phyloP scores from a whole-genome alignment of 2,113 vertebrate genomes.

The Callopanchax toddi region DNA sequence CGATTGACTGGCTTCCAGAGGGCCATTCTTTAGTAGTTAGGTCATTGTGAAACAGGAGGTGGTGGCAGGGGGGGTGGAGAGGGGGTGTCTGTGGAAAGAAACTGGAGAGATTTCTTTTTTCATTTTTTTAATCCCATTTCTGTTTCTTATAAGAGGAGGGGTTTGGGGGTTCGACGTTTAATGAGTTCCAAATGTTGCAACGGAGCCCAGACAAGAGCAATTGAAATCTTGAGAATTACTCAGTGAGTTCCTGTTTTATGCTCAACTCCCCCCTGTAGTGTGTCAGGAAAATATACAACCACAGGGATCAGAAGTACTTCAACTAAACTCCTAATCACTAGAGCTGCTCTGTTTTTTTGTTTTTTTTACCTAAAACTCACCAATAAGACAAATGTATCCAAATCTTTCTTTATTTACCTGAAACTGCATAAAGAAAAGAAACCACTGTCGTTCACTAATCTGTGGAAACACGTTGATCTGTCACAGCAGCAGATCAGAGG shows the following conservation, averaged over 20 bases:
- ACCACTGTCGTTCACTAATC: too few species aligned
- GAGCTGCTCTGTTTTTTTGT: slow-evolving; percentile 16
- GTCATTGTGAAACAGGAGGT: slow-evolving; percentile 81
- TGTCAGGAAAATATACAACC: slow-evolving; percentile 48
- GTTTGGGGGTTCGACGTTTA: slow-evolving; percentile 69
- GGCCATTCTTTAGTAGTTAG: slow-evolving; percentile 81
- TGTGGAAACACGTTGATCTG: neutral
- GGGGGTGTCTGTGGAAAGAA: slow-evolving; percentile 80
- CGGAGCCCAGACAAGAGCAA: slow-evolving; percentile 67
- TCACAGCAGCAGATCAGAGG: neutral
- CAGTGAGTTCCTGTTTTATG: slow-evolving; percentile 42
- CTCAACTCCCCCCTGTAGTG: slow-evolving; percentile 35
- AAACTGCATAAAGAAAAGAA: too few species aligned
- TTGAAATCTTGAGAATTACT: slow-evolving; percentile 74
- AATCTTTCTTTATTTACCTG: too few species aligned
- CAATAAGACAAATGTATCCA: slow-evolving; percentile 6
- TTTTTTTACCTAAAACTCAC: slow-evolving; percentile 18
- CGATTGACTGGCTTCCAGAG: slow-evolving; percentile 80
- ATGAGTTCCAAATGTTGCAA: slow-evolving; percentile 87
- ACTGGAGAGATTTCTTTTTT: slow-evolving; percentile 64
- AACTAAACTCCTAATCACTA: slow-evolving; percentile 28
- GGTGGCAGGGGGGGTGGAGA: slow-evolving; percentile 65
- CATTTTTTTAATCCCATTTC: slow-evolving; percentile 67
- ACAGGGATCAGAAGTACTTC: slow-evolving; percentile 35
- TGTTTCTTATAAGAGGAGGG: slow-evolving; percentile 74